Evolutionary conservation across 2,113 vertebrate species (phyloP).

Genomic region (Psilopsiagon aurifrons): DNA sequence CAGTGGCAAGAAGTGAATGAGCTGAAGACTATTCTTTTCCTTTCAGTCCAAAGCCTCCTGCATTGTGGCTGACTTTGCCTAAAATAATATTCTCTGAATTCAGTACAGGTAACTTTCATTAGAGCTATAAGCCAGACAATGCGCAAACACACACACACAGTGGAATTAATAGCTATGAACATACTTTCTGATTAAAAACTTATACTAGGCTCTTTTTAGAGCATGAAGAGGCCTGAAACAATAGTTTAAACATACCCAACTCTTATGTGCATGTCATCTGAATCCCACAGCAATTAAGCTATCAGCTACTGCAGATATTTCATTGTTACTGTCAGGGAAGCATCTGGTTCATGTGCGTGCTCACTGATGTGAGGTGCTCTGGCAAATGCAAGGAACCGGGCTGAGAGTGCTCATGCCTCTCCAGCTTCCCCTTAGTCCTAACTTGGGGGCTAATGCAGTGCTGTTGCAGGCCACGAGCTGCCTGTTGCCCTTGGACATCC

Average conservation of each 20-base stretch:
- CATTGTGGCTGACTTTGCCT: neutral
- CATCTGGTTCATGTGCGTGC: neutral
- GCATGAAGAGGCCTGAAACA: neutral
- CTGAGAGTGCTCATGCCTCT: neutral
- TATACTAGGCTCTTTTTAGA: neutral
- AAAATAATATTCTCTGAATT: neutral
- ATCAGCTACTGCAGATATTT: neutral
- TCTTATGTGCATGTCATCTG: neutral
- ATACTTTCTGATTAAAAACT: neutral
- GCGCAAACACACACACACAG: neutral
- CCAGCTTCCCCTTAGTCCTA: neutral
- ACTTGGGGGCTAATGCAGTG: neutral
- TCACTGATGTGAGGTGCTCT: neutral
- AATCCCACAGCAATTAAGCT: neutral
- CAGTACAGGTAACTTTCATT: neutral
- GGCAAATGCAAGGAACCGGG: rapidly evolving
- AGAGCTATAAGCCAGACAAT: neutral
- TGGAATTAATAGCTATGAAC: neutral
- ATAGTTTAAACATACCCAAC: neutral
- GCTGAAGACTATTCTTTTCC: neutral
- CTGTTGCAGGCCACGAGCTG: neutral
- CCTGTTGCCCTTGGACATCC: neutral
- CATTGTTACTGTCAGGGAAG: neutral
- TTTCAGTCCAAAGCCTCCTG: neutral
- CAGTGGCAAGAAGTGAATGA: neutral